phyloP scores from a whole-genome alignment of 2,797 vertebrate genomes.

The Manis crassicaudata region DNA sequence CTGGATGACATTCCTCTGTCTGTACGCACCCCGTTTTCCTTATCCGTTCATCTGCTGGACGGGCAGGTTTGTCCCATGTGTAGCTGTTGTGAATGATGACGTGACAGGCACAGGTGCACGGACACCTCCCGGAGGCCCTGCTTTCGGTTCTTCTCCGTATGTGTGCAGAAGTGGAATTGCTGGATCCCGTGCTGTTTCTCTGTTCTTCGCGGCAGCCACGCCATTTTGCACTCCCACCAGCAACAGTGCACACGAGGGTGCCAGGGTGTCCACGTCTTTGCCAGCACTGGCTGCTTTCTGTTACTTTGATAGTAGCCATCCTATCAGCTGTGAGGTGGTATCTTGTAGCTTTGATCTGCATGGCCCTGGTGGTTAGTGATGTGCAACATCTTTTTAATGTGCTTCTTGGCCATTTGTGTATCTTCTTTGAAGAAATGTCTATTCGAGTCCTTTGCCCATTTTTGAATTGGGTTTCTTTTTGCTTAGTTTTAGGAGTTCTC shows the following conservation, averaged over 20 bases:
- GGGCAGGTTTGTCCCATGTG: neutral
- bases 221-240: neutral
- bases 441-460: neutral
- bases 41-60: neutral
- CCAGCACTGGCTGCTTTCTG: neutral
- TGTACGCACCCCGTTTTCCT: neutral
- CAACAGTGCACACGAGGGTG: too few relatives aligned
- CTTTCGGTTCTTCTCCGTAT: neutral
- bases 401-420: too few relatives aligned
- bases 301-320: too few relatives aligned
- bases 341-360: too few relatives aligned
- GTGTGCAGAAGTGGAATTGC: neutral
- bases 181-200: neutral
- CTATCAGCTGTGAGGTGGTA: neutral
- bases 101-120: fast-evolving
- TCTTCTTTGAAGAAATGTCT: neutral
- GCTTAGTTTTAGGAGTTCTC: neutral
- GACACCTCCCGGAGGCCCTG: neutral
- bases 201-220: neutral
- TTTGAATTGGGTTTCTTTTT: neutral
- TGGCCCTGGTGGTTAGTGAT: neutral
- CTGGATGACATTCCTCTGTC: neutral
- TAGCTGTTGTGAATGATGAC: neutral
- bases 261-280: too few relatives aligned
- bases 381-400: neutral